Percentiles rank a stretch among this genome's conserved stretches.
Conservation (phyloP, 1,140 invertebrate genomes). For the Bombus waltoni region DNA sequence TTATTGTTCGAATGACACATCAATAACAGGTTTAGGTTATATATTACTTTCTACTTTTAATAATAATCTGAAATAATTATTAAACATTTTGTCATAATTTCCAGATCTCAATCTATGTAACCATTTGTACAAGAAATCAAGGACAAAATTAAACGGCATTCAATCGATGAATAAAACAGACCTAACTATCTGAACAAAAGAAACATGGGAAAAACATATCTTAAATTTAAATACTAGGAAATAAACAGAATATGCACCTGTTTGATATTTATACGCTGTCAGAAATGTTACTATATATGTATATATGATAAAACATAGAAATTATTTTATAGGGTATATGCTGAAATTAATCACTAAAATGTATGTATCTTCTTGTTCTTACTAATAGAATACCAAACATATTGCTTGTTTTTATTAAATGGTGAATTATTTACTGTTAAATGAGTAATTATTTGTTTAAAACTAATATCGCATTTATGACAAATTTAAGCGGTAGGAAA, state of each 20-base stretch:
- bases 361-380: neutral
- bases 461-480: neutral
- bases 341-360: neutral
- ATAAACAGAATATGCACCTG: neutral
- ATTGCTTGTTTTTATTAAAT: neutral
- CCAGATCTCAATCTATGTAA: neutral
- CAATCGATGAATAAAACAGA: neutral
- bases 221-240: neutral
- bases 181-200: neutral
- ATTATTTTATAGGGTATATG: neutral
- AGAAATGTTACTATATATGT: neutral
- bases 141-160: neutral
- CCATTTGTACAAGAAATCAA: too few species aligned
- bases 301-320: neutral
- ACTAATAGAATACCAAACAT: neutral
- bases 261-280: neutral
- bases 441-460: neutral
- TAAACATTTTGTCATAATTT: neutral
- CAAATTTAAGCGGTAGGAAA: neutral
- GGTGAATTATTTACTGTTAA: neutral
- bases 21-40: neutral
- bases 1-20: neutral
- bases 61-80: neutral
- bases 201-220: neutral
- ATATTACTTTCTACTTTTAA: neutral